These are phyloP conservation scores for Hippasteria phrygiana DNA, from an alignment of 53 echinoderm and acorn worm species.

Conservation along the genomic window DNA sequence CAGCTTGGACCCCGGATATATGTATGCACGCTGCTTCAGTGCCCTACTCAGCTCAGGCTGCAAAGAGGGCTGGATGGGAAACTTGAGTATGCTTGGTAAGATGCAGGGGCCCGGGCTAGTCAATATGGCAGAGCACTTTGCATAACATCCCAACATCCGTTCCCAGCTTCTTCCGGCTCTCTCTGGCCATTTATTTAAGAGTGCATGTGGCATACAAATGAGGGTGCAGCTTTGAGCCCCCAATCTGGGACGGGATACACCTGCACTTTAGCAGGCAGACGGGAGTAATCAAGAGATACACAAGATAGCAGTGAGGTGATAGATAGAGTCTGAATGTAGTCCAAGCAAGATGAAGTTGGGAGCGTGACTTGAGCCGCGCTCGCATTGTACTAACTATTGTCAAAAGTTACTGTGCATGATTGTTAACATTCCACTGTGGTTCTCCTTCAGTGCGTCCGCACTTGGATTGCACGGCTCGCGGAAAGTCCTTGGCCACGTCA, in stretches of 20 bases:
- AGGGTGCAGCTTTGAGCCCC: conserved; percentile 13
- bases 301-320: too few species aligned
- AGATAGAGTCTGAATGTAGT: too few species aligned
- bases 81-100: conserved; percentile 60
- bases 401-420: too few species aligned
- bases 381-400: too few species aligned
- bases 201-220: conserved; percentile 58
- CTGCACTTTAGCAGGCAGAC: conserved; percentile 33
- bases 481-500: too few species aligned
- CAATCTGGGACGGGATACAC: background rate
- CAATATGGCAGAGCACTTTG: conserved; percentile 59
- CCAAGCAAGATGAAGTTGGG: too few species aligned
- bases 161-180: conserved; percentile 38
- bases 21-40: conserved; percentile 23
- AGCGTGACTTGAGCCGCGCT: too few species aligned
- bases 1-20: conserved; percentile 24
- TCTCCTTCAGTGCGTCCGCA: too few species aligned
- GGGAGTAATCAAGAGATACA: background rate
- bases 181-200: conserved; percentile 61
- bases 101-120: conserved; percentile 42
- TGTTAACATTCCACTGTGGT: too few species aligned
- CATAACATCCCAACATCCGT: conserved; percentile 66
- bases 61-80: conserved; percentile 38
- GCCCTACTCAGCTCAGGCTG: conserved; percentile 24
- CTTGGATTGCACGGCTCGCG: too few species aligned